These are phyloP conservation scores for Chinchilla lanigera DNA, from an alignment of 2,113 vertebrate species.

Conservation along the genomic window DNA sequence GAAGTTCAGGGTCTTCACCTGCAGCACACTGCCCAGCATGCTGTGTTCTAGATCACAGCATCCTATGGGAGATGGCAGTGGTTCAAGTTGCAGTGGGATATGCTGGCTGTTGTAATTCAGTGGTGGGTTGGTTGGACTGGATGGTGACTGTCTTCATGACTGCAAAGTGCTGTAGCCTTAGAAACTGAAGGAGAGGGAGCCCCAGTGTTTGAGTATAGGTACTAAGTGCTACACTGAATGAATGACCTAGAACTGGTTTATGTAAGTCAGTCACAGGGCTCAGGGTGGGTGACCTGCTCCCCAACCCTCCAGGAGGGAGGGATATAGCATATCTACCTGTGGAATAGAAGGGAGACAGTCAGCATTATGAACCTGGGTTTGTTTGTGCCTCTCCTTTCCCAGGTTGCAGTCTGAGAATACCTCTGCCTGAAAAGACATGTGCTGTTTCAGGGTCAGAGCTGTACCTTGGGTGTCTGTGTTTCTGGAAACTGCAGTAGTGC, in stretches of 20 bases:
- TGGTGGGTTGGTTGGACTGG: fast-evolving
- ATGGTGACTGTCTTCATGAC: background rate
- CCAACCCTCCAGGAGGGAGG: background rate
- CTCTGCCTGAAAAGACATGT: no score
- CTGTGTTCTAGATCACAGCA: background rate
- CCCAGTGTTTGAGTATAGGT: background rate
- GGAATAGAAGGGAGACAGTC: background rate
- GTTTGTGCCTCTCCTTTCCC: background rate
- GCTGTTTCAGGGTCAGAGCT: background rate
- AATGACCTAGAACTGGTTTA: background rate
- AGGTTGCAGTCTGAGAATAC: fast-evolving
- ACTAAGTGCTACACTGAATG: background rate
- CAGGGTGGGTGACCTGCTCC: no score
- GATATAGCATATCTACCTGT: background rate
- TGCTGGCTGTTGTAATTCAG: background rate
- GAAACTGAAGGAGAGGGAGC: background rate
- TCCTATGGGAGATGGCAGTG: background rate
- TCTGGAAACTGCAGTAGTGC: background rate
- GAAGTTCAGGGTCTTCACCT: background rate
- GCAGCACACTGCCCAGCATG: background rate
- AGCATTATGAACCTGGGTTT: background rate
- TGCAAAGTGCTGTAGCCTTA: background rate
- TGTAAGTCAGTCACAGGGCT: background rate
- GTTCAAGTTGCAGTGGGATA: background rate
- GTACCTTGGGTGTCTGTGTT: background rate